Conservation (phyloP, 2,113 vertebrate genomes). For the Myiagra hebetior region DNA sequence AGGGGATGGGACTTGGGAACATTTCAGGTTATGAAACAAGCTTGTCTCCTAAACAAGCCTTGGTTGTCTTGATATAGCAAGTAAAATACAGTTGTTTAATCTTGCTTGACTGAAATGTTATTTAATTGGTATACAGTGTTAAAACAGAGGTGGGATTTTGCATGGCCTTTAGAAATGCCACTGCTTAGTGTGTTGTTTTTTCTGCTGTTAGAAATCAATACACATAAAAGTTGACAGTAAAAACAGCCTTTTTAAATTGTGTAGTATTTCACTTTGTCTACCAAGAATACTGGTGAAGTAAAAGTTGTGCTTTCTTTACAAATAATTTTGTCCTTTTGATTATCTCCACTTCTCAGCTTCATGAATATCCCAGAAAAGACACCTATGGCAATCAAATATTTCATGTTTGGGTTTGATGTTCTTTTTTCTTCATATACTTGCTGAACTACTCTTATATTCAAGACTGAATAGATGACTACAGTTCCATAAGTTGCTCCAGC, state of each 20-base stretch:
- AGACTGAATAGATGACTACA: neutral
- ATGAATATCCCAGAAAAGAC: neutral
- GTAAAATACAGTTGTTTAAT: neutral
- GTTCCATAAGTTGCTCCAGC: neutral
- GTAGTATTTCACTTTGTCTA: neutral
- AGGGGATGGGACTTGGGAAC: neutral
- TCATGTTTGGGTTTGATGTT: neutral
- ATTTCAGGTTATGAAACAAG: neutral
- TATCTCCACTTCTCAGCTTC: neutral
- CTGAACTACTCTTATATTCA: neutral
- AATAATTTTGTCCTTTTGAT: neutral
- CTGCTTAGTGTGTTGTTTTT: neutral
- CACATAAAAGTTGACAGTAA: neutral
- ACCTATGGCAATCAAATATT: neutral
- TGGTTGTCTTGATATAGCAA: neutral
- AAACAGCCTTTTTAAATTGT: neutral
- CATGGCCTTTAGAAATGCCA: neutral
- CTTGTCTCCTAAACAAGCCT: neutral
- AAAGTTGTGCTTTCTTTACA: neutral
- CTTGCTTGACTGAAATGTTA: neutral
- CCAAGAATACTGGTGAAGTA: neutral
- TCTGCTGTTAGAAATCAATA: constrained; percentile 3
- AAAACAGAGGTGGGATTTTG: neutral
- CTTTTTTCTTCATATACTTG: neutral
- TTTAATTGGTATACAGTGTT: neutral